Evolutionary conservation across 2,797 vertebrate species (phyloP), one percentile per base, ranked within the genome.

Genomic region (Loris lydekkerianus): DNA sequence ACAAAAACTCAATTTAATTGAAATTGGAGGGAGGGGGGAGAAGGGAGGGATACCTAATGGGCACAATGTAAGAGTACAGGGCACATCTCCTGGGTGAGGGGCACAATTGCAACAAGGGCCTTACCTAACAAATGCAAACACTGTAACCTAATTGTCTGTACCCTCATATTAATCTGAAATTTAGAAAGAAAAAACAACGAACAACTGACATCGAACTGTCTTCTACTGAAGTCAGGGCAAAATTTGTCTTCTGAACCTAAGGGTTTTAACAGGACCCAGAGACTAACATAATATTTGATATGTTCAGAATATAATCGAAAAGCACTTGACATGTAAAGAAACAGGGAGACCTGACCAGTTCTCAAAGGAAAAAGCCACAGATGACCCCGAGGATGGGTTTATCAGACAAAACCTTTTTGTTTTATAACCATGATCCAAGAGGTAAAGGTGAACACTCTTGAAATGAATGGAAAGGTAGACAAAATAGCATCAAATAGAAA

Each of bases 211-310:
- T n/a, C n/a, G 65, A 81, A 65, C 7, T 25, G 29, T 40, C 40
- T 75, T 11, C 60, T 73, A 5, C 10, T 60, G 60, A 76, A 86
- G 14, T 1, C 29, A 63, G 21, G n/a, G 5, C 21, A 69, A n/a
- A 76, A 85, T 75, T 75, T 75, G 81, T 86, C 27, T 91, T 65
- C 46, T 87, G 29, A 49, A n/a, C 70, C 21, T 53, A 83, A 69
- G 49, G 61, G 69, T 80, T 93, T 86, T 89, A 58, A 67, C 18
- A 81, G 73, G 53, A 67, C 37, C 13, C 17, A 29, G 34, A 46
- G 58, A 60, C 72, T 89, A 46, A 31, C 21, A 18, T 89, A 27
- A 27, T 89, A 72, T 58, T 67, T 17, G 70, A 0, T 88, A 65
- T 75, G 34, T 73, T 21, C 69, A 58, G 75, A 85, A 61, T 93